Evolutionary conservation across 2,797 vertebrate species (phyloP).

Genomic region (Hylomyscus alleni): DNA sequence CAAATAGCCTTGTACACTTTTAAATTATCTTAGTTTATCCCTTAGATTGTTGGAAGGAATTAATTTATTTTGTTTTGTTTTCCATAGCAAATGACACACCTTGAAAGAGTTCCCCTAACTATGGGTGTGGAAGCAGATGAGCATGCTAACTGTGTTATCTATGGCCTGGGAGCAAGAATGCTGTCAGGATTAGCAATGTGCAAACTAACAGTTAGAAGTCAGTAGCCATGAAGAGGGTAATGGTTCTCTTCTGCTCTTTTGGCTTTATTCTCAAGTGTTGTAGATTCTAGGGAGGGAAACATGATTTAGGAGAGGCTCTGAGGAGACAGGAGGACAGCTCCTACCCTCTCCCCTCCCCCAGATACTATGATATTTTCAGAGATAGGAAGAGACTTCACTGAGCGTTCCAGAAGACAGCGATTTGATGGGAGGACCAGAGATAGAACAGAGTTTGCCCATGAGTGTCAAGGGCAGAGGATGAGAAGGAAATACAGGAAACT

Average conservation of each 20-base stretch:
- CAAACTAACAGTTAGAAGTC: not conserved
- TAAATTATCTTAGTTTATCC: not conserved
- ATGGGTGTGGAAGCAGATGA: not conserved
- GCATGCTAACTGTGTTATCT: not conserved
- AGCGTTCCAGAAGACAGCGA: not conserved
- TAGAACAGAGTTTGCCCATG: not conserved
- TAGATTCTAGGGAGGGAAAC: not conserved
- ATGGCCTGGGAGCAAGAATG: not conserved
- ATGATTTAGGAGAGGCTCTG: not conserved
- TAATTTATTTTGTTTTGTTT: constrained; percentile 34
- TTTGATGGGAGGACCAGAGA: not conserved
- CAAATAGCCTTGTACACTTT: not conserved
- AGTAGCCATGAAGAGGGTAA: not conserved
- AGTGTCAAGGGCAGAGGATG: not conserved
- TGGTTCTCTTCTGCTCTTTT: not conserved
- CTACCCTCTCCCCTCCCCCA: no score
- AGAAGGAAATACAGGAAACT: not conserved
- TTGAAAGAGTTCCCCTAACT: not conserved
- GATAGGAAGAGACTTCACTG: not conserved
- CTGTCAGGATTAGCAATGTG: not conserved
- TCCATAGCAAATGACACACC: not conserved
- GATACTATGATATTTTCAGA: not conserved
- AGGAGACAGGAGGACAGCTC: not conserved
- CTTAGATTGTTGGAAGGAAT: not conserved
- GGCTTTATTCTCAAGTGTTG: not conserved